Conservation (phyloP, 2,113 vertebrate genomes). For the Xyrauchen texanus region DNA sequence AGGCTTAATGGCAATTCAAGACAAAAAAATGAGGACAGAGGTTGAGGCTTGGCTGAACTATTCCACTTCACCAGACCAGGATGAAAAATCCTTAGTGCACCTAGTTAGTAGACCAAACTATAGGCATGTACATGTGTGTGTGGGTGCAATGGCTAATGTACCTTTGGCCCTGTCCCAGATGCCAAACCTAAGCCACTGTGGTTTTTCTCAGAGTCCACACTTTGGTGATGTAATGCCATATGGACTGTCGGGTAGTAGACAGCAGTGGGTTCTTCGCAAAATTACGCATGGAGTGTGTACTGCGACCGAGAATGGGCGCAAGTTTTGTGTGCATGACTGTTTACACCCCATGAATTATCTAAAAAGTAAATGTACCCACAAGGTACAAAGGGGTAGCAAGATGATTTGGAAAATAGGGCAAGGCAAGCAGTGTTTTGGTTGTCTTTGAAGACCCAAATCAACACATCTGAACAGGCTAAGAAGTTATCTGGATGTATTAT, state of each 20-base stretch:
- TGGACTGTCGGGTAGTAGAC: background rate
- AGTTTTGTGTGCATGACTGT: no score
- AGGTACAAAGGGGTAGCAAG: no score
- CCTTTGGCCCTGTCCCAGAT: background rate
- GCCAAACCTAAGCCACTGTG: background rate
- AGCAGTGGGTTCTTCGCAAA: background rate
- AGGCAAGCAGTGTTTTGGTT: no score
- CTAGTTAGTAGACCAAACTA: slow-evolving; percentile 28
- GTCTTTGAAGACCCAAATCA: no score
- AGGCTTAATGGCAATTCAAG: slow-evolving; percentile 71
- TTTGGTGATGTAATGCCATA: slow-evolving; percentile 11
- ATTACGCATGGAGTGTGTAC: no score
- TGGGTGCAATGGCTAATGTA: slow-evolving; percentile 3
- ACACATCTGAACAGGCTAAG: no score
- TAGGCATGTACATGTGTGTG: slow-evolving; percentile 11
- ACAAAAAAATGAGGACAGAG: slow-evolving; percentile 35
- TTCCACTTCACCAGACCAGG: slow-evolving; percentile 38
- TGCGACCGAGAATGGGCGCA: no score
- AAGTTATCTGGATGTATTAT: no score
- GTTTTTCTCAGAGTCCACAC: background rate
- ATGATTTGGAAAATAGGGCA: no score
- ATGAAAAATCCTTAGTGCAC: slow-evolving; percentile 25
- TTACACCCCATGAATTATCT: no score
- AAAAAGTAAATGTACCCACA: no score
- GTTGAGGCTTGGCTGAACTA: slow-evolving; percentile 47